Base-by-base conservation (phyloP, 2,797 vertebrate genomes). In the Peromyscus eremicus region DNA sequence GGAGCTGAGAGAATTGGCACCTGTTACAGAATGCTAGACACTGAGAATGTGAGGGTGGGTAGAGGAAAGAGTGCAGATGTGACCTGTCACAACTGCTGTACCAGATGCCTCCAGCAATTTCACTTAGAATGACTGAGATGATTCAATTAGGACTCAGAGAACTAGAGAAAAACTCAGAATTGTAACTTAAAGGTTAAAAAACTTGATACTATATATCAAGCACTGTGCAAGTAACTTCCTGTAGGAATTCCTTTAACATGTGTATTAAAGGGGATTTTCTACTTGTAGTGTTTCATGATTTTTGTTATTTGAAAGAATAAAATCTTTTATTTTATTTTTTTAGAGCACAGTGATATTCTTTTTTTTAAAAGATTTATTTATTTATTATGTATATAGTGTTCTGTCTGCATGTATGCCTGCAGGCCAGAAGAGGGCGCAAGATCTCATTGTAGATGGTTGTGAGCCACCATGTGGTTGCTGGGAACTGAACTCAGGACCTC, bases 221-320 rank as follows among this genome's bases (percentile, higher is more conserved):
- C 3, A 76, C 11, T 68, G 2, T 95, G 88, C 19, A 93, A 49
- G 71, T 57, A 81, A 27, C 89, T 96, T 94, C 10, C 8, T 89
- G 7, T 83, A 17, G 34, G 77, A 25, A 32, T 86, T 62, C 73
- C 52, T 73, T 83, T 92, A 80, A 81, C n/a, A 46, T 12, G 2
- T 76, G 10, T 91, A 66, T 92, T 92, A 71, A 80, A 86, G 95
- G 34, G 84, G 21, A 62, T 91, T 92, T 96, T 90, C 86, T 94
- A 40, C 40, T 43, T 95, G 46, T 13, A 89, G 1, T 96, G 46
- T 89, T 95, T 91, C 6, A 75, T 92, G 60, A 21, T 93, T 95
- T 95, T 92, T 73, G 73, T 89, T 96, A 71, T 81, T 96, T 90
- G 43, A 43, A 93, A 92, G 21, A 82, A 8, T 52, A 52, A 52